Conservation (phyloP, 2,113 vertebrate genomes). For the Rissa tridactyla region DNA sequence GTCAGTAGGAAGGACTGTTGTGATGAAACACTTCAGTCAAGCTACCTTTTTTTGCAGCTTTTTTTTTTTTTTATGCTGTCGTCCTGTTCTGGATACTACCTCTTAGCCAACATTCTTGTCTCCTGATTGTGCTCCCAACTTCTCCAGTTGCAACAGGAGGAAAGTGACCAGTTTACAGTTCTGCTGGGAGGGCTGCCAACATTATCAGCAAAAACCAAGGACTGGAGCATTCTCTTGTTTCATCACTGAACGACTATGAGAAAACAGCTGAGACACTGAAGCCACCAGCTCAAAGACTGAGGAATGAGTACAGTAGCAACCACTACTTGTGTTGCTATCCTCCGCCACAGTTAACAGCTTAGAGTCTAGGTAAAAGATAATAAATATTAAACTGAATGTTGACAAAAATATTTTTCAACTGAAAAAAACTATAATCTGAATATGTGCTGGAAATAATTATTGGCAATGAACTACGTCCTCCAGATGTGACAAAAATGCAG, state of each 20-base stretch:
- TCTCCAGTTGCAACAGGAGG: not conserved
- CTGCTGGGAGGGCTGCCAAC: not conserved
- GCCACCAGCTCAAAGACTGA: not conserved
- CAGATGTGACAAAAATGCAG: constrained; percentile 56
- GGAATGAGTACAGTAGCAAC: not conserved
- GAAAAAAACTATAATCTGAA: not conserved
- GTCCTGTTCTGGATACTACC: not conserved
- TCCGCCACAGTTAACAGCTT: not conserved
- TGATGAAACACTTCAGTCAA: not conserved
- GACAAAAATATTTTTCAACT: not conserved
- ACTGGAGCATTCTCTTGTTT: not conserved
- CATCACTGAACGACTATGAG: not conserved
- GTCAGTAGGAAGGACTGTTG: not conserved
- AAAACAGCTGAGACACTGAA: not conserved
- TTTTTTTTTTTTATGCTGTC: not conserved
- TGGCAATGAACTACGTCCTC: constrained; percentile 16
- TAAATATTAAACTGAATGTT: not conserved
- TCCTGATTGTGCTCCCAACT: not conserved
- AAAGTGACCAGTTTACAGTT: not conserved
- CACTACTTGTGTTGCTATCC: not conserved
- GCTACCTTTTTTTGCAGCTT: not conserved
- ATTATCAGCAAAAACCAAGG: not conserved
- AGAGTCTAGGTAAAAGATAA: not conserved
- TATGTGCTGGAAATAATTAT: constrained; percentile 25
- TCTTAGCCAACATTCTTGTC: not conserved